phyloP scores from a whole-genome alignment of 2,113 vertebrate species.

The Saimiri boliviensis region DNA sequence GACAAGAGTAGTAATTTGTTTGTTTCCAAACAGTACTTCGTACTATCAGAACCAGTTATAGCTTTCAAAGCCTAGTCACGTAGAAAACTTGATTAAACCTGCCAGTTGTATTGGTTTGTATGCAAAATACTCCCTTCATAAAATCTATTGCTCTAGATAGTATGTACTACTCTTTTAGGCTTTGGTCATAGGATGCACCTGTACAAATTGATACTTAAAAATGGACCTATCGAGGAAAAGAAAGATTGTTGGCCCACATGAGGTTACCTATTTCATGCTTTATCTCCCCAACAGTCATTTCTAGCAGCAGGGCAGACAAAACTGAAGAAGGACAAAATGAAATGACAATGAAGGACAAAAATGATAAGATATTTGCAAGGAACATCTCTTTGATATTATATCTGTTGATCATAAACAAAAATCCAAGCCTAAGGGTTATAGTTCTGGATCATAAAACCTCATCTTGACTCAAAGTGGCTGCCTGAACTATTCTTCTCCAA shows the following conservation, averaged over 20 bases:
- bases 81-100: conserved; percentile 63
- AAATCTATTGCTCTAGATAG: conserved; percentile 30
- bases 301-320: conserved; percentile 28
- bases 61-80: conserved; percentile 61
- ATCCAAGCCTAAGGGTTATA: conserved; percentile 35
- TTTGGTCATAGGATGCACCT: neutral
- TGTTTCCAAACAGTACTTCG: conserved; percentile 67
- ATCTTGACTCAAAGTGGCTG: conserved; percentile 16
- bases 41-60: conserved; percentile 45
- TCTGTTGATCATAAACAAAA: conserved; percentile 61
- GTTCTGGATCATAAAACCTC: conserved; percentile 52
- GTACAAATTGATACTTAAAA: conserved; percentile 48
- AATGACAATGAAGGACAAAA: conserved; percentile 61
- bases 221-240: conserved; percentile 49
- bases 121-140: conserved; percentile 34
- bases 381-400: conserved; percentile 36
- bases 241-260: conserved; percentile 6
- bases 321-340: conserved; percentile 51
- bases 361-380: conserved; percentile 47
- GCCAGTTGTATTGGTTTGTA: conserved; percentile 38
- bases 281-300: conserved; percentile 68
- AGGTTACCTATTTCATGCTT: conserved; percentile 60
- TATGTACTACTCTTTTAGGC: conserved; percentile 20
- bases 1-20: conserved; percentile 70
- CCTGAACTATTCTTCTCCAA: conserved; percentile 43